These are phyloP conservation scores for Protobothrops mucrosquamatus DNA, from an alignment of 2,113 vertebrate species.

Conservation along the genomic window DNA sequence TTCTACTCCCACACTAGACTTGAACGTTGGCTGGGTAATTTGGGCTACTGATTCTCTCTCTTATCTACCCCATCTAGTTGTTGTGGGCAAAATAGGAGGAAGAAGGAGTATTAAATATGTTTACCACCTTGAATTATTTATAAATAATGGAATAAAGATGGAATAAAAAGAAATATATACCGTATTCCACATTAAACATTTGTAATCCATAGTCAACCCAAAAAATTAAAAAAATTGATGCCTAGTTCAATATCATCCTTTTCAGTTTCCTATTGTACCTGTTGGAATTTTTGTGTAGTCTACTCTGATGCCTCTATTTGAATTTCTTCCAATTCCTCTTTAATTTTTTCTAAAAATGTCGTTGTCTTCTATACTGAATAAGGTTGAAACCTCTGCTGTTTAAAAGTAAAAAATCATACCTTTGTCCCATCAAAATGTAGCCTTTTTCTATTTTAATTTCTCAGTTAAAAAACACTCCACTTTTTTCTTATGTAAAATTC, in stretches of 20 bases:
- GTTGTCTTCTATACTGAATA: not conserved
- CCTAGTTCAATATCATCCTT: not conserved
- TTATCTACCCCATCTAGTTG: too few relatives aligned
- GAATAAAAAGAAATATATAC: not conserved
- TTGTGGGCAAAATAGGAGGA: not conserved
- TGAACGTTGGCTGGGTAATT: not conserved
- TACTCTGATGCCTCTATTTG: not conserved
- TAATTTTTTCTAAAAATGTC: too few relatives aligned
- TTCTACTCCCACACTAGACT: not conserved
- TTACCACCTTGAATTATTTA: not conserved
- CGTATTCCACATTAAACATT: not conserved
- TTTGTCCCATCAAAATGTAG: too few relatives aligned
- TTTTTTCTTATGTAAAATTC: too few relatives aligned
- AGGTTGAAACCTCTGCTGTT: too few relatives aligned
- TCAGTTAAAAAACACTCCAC: too few relatives aligned
- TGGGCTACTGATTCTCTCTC: too few relatives aligned
- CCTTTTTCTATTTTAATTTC: too few relatives aligned
- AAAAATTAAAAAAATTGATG: not conserved
- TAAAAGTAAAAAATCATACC: too few relatives aligned
- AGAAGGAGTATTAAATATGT: not conserved
- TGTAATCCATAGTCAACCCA: not conserved
- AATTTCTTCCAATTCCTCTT: too few relatives aligned
- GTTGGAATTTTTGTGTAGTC: not conserved
- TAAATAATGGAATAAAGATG: not conserved
- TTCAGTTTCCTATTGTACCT: not conserved